Base-by-base conservation (phyloP, 2,888 invertebrate species). In the Lithophane leautieri region DNA sequence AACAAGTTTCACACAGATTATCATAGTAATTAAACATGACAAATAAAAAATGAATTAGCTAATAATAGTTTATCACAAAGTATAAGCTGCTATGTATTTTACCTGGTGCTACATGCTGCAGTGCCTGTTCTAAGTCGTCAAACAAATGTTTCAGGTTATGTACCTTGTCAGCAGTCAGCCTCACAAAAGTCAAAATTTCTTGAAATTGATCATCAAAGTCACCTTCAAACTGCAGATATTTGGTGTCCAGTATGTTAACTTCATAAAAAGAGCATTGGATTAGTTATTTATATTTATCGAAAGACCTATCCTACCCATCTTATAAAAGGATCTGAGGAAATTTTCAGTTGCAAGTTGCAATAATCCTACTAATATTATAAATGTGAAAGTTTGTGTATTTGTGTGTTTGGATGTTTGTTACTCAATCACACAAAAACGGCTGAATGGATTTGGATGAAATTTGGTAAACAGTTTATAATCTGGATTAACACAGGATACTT, bases 121-220 rank as follows among this genome's bases (percentile, higher is more conserved):
- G 82, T 4, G 89, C 89, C 9, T 56, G 54, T 85, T 94, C 92
- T 42, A 97, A 78, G 88, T 97, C 97, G 22, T 73, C 40, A 66
- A 90, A 89, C 63, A 92, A 77, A 28, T 66, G 58, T n/a, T 91
- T 86, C 73, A 96, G 89, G n/a, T 89, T 83, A 62, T 92, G 91
- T 8, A 94, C 93, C 69, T 92, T 90, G 1, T 86, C 69, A 1
- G 90, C 87, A 2, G 90, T 91, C 70, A 95, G 85, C 79, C 96
- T 93, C 14, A 97, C 89, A 62, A 86, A 81, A 0, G 83, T 44
- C 56, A 95, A 83, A 56, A 97, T 84, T 63, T 88, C 85, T 9
- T 84, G 61, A 8, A 96, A 89, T 92, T 97, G 97, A 0, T 86
- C 72, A 3, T 95, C 91, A 83, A 97, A 96, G 76, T 91, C 90